These are phyloP conservation scores for Eustalomyia histrio DNA, from an alignment of 2,888 invertebrate genomes.

Conservation along the genomic window DNA sequence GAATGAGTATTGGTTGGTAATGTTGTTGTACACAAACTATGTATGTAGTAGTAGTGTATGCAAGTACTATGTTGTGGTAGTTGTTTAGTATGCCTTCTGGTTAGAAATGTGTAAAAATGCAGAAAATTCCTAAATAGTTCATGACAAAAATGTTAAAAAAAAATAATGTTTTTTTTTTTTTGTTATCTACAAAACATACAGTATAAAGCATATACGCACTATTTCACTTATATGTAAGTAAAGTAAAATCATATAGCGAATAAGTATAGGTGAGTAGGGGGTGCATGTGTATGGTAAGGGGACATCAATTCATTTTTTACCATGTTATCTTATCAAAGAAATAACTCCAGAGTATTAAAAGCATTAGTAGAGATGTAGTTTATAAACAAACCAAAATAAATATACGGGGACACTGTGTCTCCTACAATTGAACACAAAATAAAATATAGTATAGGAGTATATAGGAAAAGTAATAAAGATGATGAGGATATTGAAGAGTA, in stretches of 20 bases:
- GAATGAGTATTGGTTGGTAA: constrained; percentile 47
- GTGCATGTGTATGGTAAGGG: constrained; percentile 26
- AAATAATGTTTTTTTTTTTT: neutral
- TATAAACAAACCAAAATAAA: constrained; percentile 12
- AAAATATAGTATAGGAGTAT: neutral
- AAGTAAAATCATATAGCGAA: neutral
- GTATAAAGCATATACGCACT: constrained; percentile 14
- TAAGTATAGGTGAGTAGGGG: constrained; percentile 7
- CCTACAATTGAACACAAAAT: neutral
- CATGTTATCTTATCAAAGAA: constrained; percentile 26
- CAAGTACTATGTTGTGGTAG: constrained; percentile 22
- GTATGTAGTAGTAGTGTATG: neutral
- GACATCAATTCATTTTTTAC: constrained; percentile 53
- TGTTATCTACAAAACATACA: neutral
- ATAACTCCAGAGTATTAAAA: constrained; percentile 8
- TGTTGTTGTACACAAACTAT: constrained; percentile 8
- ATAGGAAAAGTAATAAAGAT: constrained; percentile 46
- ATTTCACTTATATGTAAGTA: constrained; percentile 3
- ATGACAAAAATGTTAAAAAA: constrained; percentile 46
- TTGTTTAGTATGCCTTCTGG: constrained; percentile 47
- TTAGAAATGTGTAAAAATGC: constrained; percentile 57
- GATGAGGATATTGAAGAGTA: constrained; percentile 43
- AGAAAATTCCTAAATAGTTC: constrained; percentile 51
- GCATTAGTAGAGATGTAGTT: too few species aligned
- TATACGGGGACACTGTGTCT: constrained; percentile 20